phyloP scores from a whole-genome alignment of 2,113 vertebrate species.

The Geococcyx californianus region DNA sequence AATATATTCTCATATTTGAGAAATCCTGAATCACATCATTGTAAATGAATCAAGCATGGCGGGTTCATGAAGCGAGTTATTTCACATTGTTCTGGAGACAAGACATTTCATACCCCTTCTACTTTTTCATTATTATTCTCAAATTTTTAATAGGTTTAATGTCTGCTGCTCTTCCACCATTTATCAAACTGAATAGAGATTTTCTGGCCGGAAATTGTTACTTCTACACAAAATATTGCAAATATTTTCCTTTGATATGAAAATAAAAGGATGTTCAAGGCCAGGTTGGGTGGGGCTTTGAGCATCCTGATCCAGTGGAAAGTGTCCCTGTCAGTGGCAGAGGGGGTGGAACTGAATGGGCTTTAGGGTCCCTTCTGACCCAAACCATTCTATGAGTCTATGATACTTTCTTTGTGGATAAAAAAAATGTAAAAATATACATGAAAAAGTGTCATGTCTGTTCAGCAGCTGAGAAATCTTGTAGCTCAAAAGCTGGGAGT shows the following conservation, averaged over 20 bases:
- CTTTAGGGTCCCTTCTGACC: no score
- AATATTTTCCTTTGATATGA: neutral
- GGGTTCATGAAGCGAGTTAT: neutral
- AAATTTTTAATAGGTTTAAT: neutral
- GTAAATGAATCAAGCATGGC: neutral
- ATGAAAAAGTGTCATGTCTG: neutral
- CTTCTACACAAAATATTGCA: neutral
- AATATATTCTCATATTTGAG: neutral
- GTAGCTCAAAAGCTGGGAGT: neutral
- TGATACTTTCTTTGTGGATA: neutral
- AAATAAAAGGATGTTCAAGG: neutral
- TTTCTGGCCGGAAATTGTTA: neutral
- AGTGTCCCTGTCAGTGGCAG: no score
- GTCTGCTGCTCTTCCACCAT: neutral
- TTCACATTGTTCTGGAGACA: neutral
- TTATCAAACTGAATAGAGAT: neutral
- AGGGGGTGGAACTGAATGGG: no score
- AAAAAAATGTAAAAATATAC: neutral
- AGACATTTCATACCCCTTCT: neutral
- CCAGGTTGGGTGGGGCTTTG: no score
- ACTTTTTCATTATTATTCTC: neutral
- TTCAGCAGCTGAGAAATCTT: neutral
- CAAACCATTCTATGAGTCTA: no score
- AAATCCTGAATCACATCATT: neutral
- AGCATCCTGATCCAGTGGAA: no score